These are phyloP conservation scores for Monopis laevigella DNA, from an alignment of 2,888 invertebrate genomes.

Conservation along the genomic window DNA sequence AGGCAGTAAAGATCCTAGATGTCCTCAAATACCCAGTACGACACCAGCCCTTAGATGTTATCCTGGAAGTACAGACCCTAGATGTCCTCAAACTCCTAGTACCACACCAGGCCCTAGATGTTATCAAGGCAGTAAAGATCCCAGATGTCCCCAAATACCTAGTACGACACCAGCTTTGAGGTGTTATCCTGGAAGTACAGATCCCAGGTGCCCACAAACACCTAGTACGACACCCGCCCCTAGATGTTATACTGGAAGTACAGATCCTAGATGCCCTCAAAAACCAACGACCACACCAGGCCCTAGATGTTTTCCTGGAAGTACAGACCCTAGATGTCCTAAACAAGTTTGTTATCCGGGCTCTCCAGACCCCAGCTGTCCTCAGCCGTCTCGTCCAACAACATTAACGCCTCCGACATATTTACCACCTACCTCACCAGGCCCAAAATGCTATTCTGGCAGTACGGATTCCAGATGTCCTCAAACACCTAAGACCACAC, in stretches of 20 bases:
- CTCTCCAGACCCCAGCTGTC: conserved; percentile 37
- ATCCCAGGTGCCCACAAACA: conserved; percentile 26
- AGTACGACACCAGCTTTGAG: conserved; percentile 22
- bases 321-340: conserved; percentile 20
- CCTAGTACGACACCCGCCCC: conserved; percentile 26
- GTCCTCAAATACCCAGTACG: conserved; percentile 28
- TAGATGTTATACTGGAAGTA: conserved; percentile 30
- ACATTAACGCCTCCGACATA: conserved; percentile 28
- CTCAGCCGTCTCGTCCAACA: conserved; percentile 31
- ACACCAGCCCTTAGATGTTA: conserved; percentile 22
- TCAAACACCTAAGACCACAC: conserved; percentile 25
- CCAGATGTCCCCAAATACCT: conserved; percentile 33
- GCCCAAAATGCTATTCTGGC: conserved; percentile 23
- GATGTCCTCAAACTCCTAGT: conserved; percentile 22
- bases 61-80: conserved; percentile 23
- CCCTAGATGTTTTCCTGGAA: conserved; percentile 18
- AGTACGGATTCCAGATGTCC: conserved; percentile 23
- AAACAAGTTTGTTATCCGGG: conserved; percentile 30
- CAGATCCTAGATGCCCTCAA: conserved; percentile 27
- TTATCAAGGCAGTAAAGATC: conserved; percentile 37
- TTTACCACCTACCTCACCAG: conserved; percentile 25
- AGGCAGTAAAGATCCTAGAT: too few species aligned
- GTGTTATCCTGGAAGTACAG: conserved; percentile 29
- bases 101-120: conserved; percentile 25
- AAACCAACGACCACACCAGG: conserved; percentile 25